phyloP scores from a whole-genome alignment of 2,797 vertebrate species.

The Danio jaintianensis region DNA sequence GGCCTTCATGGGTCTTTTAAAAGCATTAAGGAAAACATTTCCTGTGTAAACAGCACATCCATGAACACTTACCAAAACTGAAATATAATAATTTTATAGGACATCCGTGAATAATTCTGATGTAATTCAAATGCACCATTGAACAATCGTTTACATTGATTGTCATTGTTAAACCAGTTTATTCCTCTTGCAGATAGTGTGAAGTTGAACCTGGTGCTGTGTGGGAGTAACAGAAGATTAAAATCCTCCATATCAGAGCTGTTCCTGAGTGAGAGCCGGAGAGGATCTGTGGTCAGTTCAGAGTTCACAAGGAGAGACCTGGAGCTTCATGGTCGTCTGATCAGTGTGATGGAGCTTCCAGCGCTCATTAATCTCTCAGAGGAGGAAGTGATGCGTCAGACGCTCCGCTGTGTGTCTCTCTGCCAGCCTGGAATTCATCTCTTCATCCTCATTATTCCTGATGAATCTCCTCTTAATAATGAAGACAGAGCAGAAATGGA shows the following conservation, averaged over 20 bases:
- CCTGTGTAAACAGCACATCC: too few species aligned
- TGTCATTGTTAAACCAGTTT: not conserved
- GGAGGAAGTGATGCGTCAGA: conserved; percentile 12
- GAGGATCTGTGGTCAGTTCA: not conserved
- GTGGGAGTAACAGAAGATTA: not conserved
- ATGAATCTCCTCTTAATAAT: not conserved
- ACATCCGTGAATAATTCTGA: too few species aligned
- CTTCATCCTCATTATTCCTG: not conserved
- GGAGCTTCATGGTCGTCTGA: not conserved
- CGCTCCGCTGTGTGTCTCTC: not conserved
- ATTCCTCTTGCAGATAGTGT: not conserved
- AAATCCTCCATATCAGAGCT: not conserved
- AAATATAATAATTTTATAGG: too few species aligned
- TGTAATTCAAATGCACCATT: too few species aligned
- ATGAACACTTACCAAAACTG: too few species aligned
- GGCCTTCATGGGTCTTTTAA: too few species aligned
- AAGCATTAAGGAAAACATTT: too few species aligned
- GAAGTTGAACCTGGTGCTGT: conserved; percentile 17
- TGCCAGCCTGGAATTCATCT: not conserved
- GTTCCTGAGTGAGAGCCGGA: not conserved
- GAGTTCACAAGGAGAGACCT: not conserved
- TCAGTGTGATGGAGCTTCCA: conserved; percentile 11
- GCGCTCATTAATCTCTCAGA: not conserved
- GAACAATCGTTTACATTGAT: too few species aligned
- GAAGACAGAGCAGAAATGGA: not conserved